Evolutionary conservation across 2,797 vertebrate genomes (phyloP).

Genomic region (Delichon dasypus): DNA sequence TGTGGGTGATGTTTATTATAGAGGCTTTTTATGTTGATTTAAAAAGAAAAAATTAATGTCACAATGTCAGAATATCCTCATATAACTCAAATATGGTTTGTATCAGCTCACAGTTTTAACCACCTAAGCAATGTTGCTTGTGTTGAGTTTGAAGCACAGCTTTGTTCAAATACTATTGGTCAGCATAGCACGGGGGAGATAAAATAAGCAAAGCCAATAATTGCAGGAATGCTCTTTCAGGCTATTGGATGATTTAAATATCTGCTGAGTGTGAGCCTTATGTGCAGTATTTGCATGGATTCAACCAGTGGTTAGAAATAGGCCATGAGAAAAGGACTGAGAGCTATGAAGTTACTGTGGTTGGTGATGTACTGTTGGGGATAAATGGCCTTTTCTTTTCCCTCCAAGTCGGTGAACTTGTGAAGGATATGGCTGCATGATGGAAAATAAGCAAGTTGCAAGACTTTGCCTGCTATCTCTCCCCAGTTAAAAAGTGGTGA

Average conservation of each 20-base stretch:
- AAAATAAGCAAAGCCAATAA: not conserved
- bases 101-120: not conserved
- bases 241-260: not conserved
- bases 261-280: not conserved
- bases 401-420: not conserved
- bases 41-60: not conserved
- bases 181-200: not conserved
- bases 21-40: not conserved
- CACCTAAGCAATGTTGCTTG: not conserved
- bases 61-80: not conserved
- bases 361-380: not conserved
- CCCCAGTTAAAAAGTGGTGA: not conserved
- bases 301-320: not conserved
- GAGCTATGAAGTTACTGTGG: not conserved
- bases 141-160: not conserved
- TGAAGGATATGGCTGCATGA: not conserved
- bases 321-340: not conserved
- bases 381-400: not conserved
- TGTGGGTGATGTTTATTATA: not conserved
- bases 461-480: not conserved
- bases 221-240: not conserved
- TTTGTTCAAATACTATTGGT: not conserved
- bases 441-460: not conserved
- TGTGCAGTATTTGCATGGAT: not conserved
- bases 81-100: not conserved